Evolutionary conservation across 2,797 vertebrate genomes (phyloP), one percentile per base, ranked within the genome.

Genomic region (Sebastes diploproa): DNA sequence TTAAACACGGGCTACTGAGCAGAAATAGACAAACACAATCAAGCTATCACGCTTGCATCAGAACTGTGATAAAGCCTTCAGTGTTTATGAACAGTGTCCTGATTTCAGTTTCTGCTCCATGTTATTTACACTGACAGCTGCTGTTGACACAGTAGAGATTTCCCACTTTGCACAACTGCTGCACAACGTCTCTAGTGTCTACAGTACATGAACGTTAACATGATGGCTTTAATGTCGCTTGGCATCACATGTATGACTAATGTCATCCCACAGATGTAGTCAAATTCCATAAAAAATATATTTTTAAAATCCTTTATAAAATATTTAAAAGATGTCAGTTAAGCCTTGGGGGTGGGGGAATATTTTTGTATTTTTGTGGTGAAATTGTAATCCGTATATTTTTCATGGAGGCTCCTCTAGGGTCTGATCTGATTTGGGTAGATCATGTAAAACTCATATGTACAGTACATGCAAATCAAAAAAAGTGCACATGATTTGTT

Each of bases 81-180:
- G 73, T 86, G 84, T 90, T 74, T 55, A 25, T 64, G 56, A 75
- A 16, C 25, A 12, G n/a, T 34, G 71, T 64, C 46, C 61, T 55
- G 66, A 59, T 70, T 81, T 80, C 10, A 54, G 7, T 34, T 7
- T 42, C 3, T 8, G 61, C 71, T 77, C 6, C 10, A 20, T 72
- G 74, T 63, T 65, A 5, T 66, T 1, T 22, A 1, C 18, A 2
- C 36, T 20, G 16, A 70, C 54, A 34, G 59, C 60, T 72, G 61
- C 76, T 78, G 71, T 62, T 73, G 68, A 66, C 38, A 16, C 12
- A 56, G 29, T 1, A 6, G 61, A 72, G 42, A 70, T 30, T 30
- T 75, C 20, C 2, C 5, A 8, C 1, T 20, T 58, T 68, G n/a
- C n/a, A n/a, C n/a, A n/a, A n/a, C n/a, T n/a, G 11, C 13, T 29